These are phyloP conservation scores for Zalophus californianus DNA, from an alignment of 2,797 vertebrate species.

Conservation along the genomic window DNA sequence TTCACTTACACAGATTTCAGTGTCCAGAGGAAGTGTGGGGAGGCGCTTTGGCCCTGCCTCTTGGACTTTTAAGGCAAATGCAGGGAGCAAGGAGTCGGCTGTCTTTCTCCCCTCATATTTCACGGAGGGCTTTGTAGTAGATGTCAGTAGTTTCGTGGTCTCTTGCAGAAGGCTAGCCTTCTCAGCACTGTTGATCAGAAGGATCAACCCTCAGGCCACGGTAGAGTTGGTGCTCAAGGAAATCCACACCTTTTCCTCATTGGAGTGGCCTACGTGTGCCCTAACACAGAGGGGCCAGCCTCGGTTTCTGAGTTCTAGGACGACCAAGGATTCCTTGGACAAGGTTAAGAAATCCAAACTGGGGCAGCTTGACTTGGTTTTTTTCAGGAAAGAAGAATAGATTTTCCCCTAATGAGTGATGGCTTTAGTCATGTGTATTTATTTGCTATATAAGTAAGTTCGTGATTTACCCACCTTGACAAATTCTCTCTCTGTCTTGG, in stretches of 20 bases:
- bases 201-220: not conserved
- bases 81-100: constrained; percentile 67
- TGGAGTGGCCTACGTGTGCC: not conserved
- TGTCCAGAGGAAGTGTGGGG: constrained; percentile 78
- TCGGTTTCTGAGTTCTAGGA: constrained; percentile 4
- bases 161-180: not conserved
- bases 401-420: constrained; percentile 69
- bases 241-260: not conserved
- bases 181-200: not conserved
- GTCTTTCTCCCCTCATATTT: constrained; percentile 65
- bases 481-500: constrained; percentile 60
- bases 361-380: not conserved
- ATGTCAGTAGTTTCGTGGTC: constrained; percentile 34
- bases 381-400: not conserved
- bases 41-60: constrained; percentile 75
- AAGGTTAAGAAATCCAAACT: constrained; percentile 25
- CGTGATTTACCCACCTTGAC: constrained; percentile 75
- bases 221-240: not conserved
- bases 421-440: constrained; percentile 64
- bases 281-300: not conserved
- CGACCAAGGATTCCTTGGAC: not conserved
- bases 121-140: constrained; percentile 15
- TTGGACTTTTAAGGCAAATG: constrained; percentile 81
- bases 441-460: constrained; percentile 73
- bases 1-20: constrained; percentile 71